phyloP scores from a whole-genome alignment of 1,140 invertebrate species.

The Liolophura sinensis region DNA sequence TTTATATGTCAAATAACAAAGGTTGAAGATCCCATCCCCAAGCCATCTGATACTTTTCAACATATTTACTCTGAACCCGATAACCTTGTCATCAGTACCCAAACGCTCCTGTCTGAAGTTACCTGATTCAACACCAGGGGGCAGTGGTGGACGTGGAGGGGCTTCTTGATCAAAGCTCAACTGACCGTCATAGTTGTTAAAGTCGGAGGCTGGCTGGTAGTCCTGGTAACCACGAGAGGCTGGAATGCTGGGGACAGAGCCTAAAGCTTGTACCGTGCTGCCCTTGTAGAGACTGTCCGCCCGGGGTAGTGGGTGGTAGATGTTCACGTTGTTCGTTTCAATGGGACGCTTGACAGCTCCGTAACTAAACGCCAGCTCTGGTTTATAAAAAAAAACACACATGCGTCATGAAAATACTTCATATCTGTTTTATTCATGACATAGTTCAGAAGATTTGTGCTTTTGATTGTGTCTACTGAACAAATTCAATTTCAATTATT shows the following conservation, averaged over 20 bases:
- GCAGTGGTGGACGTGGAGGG: conserved; percentile 82
- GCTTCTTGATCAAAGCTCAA: conserved; percentile 58
- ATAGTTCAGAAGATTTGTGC: too few species aligned
- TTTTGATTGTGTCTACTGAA: too few species aligned
- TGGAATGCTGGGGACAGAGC: too few species aligned
- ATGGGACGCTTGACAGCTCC: conserved; percentile 36
- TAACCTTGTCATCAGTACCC: too few species aligned
- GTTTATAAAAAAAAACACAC: background rate
- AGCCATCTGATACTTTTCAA: too few species aligned
- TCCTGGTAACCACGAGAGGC: conserved; percentile 9
- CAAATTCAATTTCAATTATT: too few species aligned
- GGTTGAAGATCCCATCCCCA: too few species aligned
- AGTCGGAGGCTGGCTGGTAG: conserved; percentile 32
- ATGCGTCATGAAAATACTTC: background rate
- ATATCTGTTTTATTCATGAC: background rate
- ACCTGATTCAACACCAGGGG: conserved; percentile 60
- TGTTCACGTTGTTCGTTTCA: conserved; percentile 38
- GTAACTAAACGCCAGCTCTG: conserved; percentile 33
- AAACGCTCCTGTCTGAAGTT: background rate
- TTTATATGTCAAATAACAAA: too few species aligned
- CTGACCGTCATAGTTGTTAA: conserved; percentile 59
- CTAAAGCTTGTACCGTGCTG: background rate
- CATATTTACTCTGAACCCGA: too few species aligned
- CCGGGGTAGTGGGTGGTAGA: conserved; percentile 31
- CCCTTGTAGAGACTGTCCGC: background rate